phyloP scores from a whole-genome alignment of 1,140 invertebrate genomes.

The Drosophila kurseongensis region DNA sequence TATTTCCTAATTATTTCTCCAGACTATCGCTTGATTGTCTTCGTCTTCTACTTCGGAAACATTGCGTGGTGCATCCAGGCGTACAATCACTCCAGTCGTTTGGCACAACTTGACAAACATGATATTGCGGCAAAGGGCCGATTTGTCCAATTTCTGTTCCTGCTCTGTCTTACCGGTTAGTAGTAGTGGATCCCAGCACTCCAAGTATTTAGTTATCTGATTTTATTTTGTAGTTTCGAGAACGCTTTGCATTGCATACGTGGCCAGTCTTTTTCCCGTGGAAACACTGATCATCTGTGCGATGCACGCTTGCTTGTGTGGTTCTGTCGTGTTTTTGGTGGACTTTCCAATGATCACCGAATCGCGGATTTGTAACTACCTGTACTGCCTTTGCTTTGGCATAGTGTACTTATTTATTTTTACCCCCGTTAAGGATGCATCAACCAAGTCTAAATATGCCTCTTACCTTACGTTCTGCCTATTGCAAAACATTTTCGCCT shows the following conservation, averaged over 20 bases:
- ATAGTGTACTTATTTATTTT: constrained; percentile 64
- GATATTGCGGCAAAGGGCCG: constrained; percentile 59
- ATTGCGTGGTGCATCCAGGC: constrained; percentile 65
- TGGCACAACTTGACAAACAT: constrained; percentile 62
- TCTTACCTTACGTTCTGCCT: constrained; percentile 53
- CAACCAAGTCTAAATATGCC: constrained; percentile 58
- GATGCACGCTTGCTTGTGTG: constrained; percentile 35
- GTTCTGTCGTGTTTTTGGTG: constrained; percentile 46
- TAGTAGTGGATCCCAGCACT: neutral
- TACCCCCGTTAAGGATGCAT: constrained; percentile 54
- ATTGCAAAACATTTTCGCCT: constrained; percentile 39
- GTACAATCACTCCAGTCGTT: constrained; percentile 62
- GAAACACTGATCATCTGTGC: constrained; percentile 36
- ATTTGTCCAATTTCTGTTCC: constrained; percentile 52
- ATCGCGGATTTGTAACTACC: constrained; percentile 35
- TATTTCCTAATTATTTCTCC: constrained; percentile 13
- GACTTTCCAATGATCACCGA: constrained; percentile 47
- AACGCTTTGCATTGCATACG: constrained; percentile 52
- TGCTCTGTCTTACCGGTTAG: constrained; percentile 54
- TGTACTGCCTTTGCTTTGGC: constrained; percentile 62
- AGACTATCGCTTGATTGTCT: constrained; percentile 51
- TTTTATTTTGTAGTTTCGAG: constrained; percentile 44
- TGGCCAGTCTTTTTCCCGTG: constrained; percentile 51
- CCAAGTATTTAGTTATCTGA: neutral
- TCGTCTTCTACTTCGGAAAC: constrained; percentile 53